phyloP scores from a whole-genome alignment of 2,888 invertebrate genomes.

The Cybosia mesomella region DNA sequence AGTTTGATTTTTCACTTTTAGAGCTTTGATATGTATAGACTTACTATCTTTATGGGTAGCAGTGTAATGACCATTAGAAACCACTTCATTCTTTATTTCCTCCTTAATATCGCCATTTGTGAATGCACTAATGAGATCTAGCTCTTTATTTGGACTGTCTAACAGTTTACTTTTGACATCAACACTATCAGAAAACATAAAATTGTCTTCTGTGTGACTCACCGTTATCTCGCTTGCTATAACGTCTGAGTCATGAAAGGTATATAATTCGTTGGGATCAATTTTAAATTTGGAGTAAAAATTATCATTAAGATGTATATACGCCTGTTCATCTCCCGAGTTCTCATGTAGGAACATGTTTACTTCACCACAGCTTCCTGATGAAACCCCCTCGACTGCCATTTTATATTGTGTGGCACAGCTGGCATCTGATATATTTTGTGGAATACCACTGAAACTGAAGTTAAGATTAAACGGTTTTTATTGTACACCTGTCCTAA shows the following conservation, averaged over 20 bases:
- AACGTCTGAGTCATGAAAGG: slow-evolving; percentile 84
- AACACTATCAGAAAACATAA: slow-evolving; percentile 72
- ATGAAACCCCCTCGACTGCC: slow-evolving; percentile 80
- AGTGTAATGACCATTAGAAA: slow-evolving; percentile 75
- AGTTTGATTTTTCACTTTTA: slow-evolving; percentile 68
- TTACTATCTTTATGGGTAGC: slow-evolving; percentile 61
- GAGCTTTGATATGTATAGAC: slow-evolving; percentile 71
- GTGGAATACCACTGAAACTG: slow-evolving; percentile 85
- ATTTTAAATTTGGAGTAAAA: slow-evolving; percentile 84
- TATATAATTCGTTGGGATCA: slow-evolving; percentile 83
- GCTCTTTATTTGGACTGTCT: slow-evolving; percentile 72
- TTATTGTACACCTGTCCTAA: not conserved
- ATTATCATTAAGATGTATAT: slow-evolving; percentile 80
- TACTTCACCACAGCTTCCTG: slow-evolving; percentile 76
- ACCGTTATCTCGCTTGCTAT: slow-evolving; percentile 83
- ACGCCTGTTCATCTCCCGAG: slow-evolving; percentile 78
- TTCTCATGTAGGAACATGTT: slow-evolving; percentile 80
- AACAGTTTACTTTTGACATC: slow-evolving; percentile 69
- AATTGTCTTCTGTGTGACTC: slow-evolving; percentile 81
- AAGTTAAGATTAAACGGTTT: slow-evolving; percentile 12
- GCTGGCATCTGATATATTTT: slow-evolving; percentile 83
- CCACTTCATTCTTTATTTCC: slow-evolving; percentile 63
- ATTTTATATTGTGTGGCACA: slow-evolving; percentile 85
- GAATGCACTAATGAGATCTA: slow-evolving; percentile 66
- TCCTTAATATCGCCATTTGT: slow-evolving; percentile 75